Conservation (phyloP, 2,113 vertebrate species). For the Centropus unirufus region DNA sequence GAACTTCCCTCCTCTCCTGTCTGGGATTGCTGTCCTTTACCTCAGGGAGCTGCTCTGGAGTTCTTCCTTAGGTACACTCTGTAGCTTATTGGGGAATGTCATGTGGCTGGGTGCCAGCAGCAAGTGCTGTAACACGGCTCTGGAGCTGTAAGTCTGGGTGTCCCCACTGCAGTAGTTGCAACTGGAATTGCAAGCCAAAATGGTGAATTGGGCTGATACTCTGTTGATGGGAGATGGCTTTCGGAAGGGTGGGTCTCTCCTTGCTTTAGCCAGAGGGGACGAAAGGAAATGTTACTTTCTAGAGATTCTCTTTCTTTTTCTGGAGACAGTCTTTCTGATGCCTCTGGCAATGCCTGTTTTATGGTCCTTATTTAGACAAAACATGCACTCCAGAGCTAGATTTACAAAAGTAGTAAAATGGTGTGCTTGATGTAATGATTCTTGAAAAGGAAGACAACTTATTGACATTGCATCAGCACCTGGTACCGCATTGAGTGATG, state of each 20-base stretch:
- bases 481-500: rapidly evolving
- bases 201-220: rapidly evolving
- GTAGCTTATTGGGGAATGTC: rapidly evolving
- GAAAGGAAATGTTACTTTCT: background rate
- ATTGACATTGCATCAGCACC: rapidly evolving
- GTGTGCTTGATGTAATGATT: background rate
- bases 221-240: background rate
- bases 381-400: background rate
- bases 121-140: rapidly evolving
- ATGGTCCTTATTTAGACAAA: background rate
- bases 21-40: background rate
- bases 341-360: background rate
- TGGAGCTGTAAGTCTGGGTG: too few relatives aligned
- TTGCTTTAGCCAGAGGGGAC: background rate
- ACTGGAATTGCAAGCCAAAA: background rate
- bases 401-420: background rate
- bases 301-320: background rate
- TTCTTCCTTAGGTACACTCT: rapidly evolving
- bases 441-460: background rate
- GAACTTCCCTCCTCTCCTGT: background rate
- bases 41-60: background rate
- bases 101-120: background rate
- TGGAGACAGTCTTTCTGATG: background rate
- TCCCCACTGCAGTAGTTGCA: rapidly evolving
- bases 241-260: background rate